phyloP scores from a whole-genome alignment of 23 tunicate species.

The Diplosoma virens region DNA sequence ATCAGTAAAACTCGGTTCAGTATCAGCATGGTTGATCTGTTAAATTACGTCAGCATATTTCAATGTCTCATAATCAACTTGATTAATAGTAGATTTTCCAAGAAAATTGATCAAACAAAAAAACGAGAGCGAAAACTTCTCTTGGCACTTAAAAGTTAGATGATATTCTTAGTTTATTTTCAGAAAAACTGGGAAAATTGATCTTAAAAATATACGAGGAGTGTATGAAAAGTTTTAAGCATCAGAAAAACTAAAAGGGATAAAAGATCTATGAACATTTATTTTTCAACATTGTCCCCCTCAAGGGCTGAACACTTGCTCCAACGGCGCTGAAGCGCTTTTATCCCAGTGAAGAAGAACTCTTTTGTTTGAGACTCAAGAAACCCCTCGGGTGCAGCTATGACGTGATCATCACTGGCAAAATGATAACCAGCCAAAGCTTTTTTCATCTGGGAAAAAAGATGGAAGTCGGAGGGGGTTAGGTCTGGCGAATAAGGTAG shows the following conservation, averaged over 20 bases:
- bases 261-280: too few relatives aligned
- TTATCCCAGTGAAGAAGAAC: conserved; percentile 19
- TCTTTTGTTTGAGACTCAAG: conserved; percentile 8
- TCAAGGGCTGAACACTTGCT: conserved; percentile 14
- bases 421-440: conserved; percentile 11
- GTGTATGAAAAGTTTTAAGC: conserved; percentile 23
- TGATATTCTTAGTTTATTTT: too few relatives aligned
- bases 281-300: conserved; percentile 27
- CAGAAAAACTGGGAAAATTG: too few relatives aligned
- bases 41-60: too few relatives aligned
- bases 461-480: conserved; percentile 17
- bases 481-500: conserved; percentile 31
- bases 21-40: too few relatives aligned
- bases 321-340: conserved; percentile 15
- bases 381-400: conserved; percentile 3
- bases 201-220: conserved; percentile 23
- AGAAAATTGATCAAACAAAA: too few relatives aligned
- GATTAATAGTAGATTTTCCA: too few relatives aligned
- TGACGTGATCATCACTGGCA: conserved; percentile 28
- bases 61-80: too few relatives aligned
- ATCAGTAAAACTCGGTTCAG: too few relatives aligned
- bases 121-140: too few relatives aligned
- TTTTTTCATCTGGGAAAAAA: conserved; percentile 15
- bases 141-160: too few relatives aligned
- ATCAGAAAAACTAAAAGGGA: conserved; percentile 5